Evolutionary conservation across 2,113 vertebrate species (phyloP).

Genomic region (Pseudorasbora parva): DNA sequence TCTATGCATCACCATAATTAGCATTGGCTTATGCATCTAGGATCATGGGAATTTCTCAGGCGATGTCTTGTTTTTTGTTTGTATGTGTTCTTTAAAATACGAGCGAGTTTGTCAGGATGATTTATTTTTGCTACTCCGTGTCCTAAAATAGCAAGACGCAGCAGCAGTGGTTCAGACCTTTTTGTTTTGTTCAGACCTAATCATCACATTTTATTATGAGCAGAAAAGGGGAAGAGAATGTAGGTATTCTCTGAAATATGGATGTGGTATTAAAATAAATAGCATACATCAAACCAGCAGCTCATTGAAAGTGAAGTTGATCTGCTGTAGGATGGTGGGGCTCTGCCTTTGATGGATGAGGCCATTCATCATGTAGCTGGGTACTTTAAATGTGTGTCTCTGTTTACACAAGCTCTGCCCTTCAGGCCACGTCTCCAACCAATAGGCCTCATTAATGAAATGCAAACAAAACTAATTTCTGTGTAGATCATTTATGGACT

Average conservation of each 20-base stretch:
- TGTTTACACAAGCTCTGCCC: conserved; percentile 2
- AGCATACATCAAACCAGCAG: conserved; percentile 19
- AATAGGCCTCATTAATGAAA: conserved; percentile 19
- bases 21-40: not conserved
- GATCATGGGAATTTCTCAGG: not conserved
- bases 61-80: conserved; percentile 1
- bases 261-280: not conserved
- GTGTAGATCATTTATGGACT: not conserved
- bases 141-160: not conserved
- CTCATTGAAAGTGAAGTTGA: conserved; percentile 13
- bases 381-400: conserved; percentile 4
- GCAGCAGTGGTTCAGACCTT: not conserved
- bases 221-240: not conserved
- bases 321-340: not conserved
- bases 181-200: conserved; percentile 10
- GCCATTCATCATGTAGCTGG: conserved; percentile 6
- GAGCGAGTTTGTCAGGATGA: conserved; percentile 19
- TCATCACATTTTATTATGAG: not conserved
- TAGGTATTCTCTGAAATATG: not conserved
- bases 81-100: not conserved
- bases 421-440: not conserved
- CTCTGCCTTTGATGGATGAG: conserved; percentile 25
- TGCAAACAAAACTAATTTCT: not conserved
- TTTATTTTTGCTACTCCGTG: conserved; percentile 31
- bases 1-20: not conserved